phyloP scores from a whole-genome alignment of 2,888 invertebrate species.

The Trissoscelio sp. region DNA sequence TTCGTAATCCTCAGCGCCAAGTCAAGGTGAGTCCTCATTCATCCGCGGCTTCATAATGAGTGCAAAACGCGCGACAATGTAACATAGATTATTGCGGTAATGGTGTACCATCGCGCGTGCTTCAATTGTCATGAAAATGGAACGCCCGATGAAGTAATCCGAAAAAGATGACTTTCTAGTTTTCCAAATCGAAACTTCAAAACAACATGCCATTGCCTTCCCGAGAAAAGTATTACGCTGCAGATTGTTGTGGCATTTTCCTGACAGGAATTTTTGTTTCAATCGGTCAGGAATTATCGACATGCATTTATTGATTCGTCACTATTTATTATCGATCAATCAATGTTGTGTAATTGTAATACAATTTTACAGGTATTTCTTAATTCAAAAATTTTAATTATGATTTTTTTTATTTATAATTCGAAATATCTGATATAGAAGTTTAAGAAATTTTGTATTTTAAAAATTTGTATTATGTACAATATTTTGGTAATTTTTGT shows the following conservation, averaged over 20 bases:
- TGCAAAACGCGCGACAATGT: conserved; percentile 44
- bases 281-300: neutral
- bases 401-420: too few relatives aligned
- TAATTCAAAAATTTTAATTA: too few relatives aligned
- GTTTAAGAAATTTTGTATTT: too few relatives aligned
- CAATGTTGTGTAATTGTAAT: too few relatives aligned
- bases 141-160: conserved; percentile 49
- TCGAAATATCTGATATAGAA: too few relatives aligned
- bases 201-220: conserved; percentile 43
- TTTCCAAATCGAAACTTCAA: conserved; percentile 50
- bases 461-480: too few relatives aligned
- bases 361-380: too few relatives aligned
- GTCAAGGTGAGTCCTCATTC: conserved; percentile 55
- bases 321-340: neutral
- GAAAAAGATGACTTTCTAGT: conserved; percentile 58
- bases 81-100: conserved; percentile 33
- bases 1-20: conserved; percentile 41
- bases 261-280: conserved; percentile 5
- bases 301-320: neutral
- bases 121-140: conserved; percentile 59
- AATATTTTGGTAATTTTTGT: too few relatives aligned
- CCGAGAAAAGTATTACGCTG: conserved; percentile 38
- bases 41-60: conserved; percentile 51
- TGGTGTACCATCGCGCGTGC: conserved; percentile 28
- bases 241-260: conserved; percentile 48